These are phyloP conservation scores for Tiliacea citrago DNA, from an alignment of 2,888 invertebrate species.

Conservation along the genomic window DNA sequence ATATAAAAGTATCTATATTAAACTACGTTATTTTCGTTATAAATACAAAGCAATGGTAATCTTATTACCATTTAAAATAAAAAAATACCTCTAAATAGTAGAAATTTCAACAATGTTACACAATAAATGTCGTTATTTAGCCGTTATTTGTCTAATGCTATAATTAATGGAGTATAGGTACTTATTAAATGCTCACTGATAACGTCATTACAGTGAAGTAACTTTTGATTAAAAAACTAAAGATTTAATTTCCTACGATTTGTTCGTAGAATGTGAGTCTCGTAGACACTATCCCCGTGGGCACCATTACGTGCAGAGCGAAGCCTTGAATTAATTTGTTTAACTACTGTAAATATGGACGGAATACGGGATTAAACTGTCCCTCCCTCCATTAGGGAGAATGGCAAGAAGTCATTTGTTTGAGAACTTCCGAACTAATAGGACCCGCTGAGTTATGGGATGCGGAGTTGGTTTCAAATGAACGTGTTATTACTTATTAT, in stretches of 20 bases:
- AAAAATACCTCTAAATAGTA: too few species aligned
- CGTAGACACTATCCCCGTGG: conserved; percentile 33
- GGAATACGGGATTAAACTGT: conserved; percentile 49
- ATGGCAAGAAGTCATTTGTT: conserved; percentile 50
- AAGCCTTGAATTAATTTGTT: conserved; percentile 62
- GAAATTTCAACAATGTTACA: too few species aligned
- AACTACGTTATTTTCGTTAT: too few species aligned
- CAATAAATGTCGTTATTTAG: too few species aligned
- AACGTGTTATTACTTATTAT: neutral
- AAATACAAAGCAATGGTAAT: too few species aligned
- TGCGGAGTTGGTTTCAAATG: neutral
- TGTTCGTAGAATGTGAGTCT: conserved; percentile 46
- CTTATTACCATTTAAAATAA: too few species aligned
- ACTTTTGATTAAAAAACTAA: conserved; percentile 9
- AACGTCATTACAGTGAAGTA: neutral
- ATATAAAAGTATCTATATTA: too few species aligned
- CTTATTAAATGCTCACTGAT: neutral
- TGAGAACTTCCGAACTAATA: conserved; percentile 36
- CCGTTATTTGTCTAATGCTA: too few species aligned
- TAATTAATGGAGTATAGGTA: too few species aligned
- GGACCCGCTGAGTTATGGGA: conserved; percentile 17
- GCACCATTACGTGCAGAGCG: conserved; percentile 39
- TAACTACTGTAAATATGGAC: conserved; percentile 56
- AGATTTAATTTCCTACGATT: conserved; percentile 49
- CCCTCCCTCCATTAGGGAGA: conserved; percentile 35